Evolutionary conservation across 2,113 vertebrate species (phyloP), one percentile per base, ranked within the genome.

Genomic region (Mungos mungo): DNA sequence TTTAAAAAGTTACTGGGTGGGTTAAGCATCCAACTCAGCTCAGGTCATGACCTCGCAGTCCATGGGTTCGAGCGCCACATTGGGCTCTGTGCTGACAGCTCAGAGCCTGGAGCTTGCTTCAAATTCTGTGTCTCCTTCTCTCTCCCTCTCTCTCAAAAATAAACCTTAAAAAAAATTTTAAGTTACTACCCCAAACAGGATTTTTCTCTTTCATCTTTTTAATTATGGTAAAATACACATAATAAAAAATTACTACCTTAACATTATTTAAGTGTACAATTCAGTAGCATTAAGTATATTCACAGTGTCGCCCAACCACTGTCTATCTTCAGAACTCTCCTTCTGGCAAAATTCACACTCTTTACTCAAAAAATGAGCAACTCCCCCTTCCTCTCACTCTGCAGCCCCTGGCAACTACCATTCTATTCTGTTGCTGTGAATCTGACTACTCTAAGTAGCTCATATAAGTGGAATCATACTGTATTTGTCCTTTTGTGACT

Each of bases 221-320:
- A 87, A 72, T 68, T 94, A 74, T 27, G 23, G 76, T 60, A 95
- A 92, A 96, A 90, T 60, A 96, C 41, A 90, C 16, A 25, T 27
- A 80, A 76, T 11, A 50, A 93, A 90, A 60, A n/a, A 38, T 47
- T 45, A n/a, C 19, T 21, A 47, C 90, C 38, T 60, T 77, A 92
- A 81, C 35, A 86, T n/a, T 63, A 72, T 93, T 21, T 45, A 80
- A 90, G 23, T 29, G 23, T 41, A 68, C n/a, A 72, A 66, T 77
- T 81, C 69, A 84, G 77, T 29, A 81, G 77, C 66, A 90, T 66
- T 77, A 69, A 41, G 11, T 57, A 52, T 11, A 54, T n/a, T 92
- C 25, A 82, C 52, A 50, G 1, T 85, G n/a, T 47, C 85, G 29
- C 41, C 19, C 1, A 79, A 66, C 29, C 47, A 35, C n/a, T 15